Percentiles rank a stretch among this genome's conserved stretches.
Conservation (phyloP, 2,797 vertebrate genomes). For the Tauraco hartlaubi region DNA sequence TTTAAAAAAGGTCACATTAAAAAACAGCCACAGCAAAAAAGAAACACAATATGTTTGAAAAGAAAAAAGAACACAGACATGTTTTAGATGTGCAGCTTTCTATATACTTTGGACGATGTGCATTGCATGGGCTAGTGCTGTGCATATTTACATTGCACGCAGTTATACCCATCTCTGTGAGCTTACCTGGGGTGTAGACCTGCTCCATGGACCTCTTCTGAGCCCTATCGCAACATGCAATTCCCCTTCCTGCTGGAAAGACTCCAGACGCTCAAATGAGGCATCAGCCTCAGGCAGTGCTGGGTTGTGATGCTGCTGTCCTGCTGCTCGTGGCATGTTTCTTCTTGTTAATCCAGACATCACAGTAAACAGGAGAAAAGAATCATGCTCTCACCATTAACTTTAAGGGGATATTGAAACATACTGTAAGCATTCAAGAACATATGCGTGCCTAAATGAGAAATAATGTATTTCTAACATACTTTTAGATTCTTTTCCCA, state of each 20-base stretch:
- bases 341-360: not conserved
- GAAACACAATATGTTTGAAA: not conserved
- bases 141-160: not conserved
- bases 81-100: not conserved
- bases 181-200: not conserved
- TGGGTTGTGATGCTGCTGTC: not conserved
- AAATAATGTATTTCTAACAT: not conserved
- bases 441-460: not conserved
- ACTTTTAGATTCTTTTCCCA: not conserved
- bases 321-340: not conserved
- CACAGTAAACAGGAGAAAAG: not conserved
- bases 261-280: not conserved
- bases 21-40: not conserved
- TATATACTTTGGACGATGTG: not conserved
- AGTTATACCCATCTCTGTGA: not conserved
- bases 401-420: not conserved
- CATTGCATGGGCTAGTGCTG: not conserved
- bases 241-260: not conserved
- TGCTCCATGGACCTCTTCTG: not conserved
- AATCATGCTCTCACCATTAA: not conserved
- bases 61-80: not conserved
- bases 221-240: not conserved
- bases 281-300: not conserved
- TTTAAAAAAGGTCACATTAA: not conserved
- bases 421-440: not conserved